phyloP scores from a whole-genome alignment of 2,797 vertebrate species.

The Galagoides demidoff region DNA sequence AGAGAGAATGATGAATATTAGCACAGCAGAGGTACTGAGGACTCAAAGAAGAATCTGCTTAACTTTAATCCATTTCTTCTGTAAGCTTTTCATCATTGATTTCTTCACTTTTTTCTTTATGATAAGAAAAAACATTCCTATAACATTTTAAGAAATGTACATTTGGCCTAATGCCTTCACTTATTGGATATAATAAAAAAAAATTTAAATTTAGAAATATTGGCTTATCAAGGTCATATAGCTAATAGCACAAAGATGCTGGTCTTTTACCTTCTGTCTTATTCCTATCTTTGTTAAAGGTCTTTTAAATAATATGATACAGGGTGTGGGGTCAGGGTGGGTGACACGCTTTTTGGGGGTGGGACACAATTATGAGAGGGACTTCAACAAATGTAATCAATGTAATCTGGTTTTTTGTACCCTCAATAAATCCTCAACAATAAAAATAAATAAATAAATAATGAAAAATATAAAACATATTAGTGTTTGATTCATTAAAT shows the following conservation, averaged over 20 bases:
- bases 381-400: too few relatives aligned
- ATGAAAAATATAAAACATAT: neutral
- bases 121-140: neutral
- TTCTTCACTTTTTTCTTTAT: neutral
- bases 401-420: too few relatives aligned
- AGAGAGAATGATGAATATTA: neutral
- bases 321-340: too few relatives aligned
- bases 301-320: conserved; percentile 14
- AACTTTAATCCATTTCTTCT: neutral
- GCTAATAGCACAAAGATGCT: neutral
- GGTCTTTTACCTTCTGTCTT: neutral
- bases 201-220: neutral
- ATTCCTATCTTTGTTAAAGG: neutral
- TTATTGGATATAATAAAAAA: neutral
- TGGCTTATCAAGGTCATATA: neutral
- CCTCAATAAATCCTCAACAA: too few relatives aligned
- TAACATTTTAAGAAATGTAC: neutral
- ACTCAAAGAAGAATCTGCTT: neutral
- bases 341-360: too few relatives aligned
- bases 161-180: neutral
- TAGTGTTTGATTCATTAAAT: conserved; percentile 31
- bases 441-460: too few relatives aligned
- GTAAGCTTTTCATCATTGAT: neutral
- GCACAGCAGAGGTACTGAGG: neutral
- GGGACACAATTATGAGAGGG: too few relatives aligned